Evolutionary conservation across 1,140 invertebrate genomes (phyloP).

Genomic region (Diabrotica undecimpunctata): DNA sequence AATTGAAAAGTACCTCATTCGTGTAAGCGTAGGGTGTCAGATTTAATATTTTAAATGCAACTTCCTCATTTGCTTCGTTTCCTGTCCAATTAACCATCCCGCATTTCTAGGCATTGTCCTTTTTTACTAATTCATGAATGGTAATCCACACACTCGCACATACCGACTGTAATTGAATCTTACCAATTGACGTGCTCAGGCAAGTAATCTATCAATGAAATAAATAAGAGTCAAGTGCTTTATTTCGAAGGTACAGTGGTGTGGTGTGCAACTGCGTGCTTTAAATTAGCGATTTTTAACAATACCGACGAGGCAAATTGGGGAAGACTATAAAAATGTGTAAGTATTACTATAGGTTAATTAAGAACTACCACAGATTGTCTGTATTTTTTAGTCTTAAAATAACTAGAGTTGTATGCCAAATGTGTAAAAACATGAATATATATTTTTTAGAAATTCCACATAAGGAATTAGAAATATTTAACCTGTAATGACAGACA

Average conservation of each 20-base stretch:
- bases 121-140: constrained; percentile 13
- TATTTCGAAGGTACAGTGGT: neutral
- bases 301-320: no score
- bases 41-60: constrained; percentile 21
- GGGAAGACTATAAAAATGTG: no score
- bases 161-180: neutral
- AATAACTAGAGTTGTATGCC: no score
- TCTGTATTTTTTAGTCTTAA: no score
- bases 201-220: neutral
- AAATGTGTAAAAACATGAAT: no score
- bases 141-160: constrained; percentile 3
- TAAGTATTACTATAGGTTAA: no score
- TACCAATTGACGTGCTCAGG: neutral
- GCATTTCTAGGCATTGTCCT: constrained; percentile 15
- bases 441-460: no score
- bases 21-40: constrained; percentile 18
- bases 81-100: constrained; percentile 17
- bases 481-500: no score
- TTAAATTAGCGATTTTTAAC: no score
- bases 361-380: no score
- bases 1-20: constrained; percentile 6
- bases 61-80: constrained; percentile 18
- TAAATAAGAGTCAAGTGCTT: neutral
- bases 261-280: neutral
- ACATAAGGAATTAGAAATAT: no score